Evolutionary conservation across 2,113 vertebrate genomes (phyloP).

Genomic region (Chamaetylas fuelleborni): DNA sequence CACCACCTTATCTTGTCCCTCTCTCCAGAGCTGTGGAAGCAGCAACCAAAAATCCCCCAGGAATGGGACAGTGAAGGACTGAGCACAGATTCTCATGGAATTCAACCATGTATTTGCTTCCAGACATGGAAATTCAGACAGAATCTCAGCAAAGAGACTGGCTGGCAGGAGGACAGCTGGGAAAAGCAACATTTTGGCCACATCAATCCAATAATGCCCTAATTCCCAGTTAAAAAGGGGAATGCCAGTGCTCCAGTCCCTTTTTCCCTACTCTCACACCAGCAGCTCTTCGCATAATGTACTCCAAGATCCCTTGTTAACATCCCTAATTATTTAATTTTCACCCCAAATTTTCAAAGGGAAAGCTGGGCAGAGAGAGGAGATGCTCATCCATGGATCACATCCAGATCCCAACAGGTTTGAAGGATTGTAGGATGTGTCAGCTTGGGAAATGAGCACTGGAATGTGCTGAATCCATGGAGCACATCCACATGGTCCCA

Average conservation of each 20-base stretch:
- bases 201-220: neutral
- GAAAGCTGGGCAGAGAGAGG: neutral
- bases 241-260: accelerated
- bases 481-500: accelerated
- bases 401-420: neutral
- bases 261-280: neutral
- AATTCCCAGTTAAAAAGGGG: neutral
- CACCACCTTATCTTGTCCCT: neutral
- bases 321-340: neutral
- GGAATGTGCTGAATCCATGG: accelerated
- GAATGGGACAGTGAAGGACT: neutral
- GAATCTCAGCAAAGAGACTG: neutral
- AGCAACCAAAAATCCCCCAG: neutral
- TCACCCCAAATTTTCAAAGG: neutral
- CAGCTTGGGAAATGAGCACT: accelerated
- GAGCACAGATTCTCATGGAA: neutral
- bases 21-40: neutral
- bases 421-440: accelerated
- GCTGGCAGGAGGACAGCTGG: neutral
- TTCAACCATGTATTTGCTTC: neutral
- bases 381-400: neutral
- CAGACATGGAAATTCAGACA: neutral
- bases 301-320: neutral
- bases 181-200: neutral
- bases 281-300: neutral